These are phyloP conservation scores for Neolamprologus caudopunctatus DNA, from an alignment of 2,113 vertebrate species.

Conservation along the genomic window DNA sequence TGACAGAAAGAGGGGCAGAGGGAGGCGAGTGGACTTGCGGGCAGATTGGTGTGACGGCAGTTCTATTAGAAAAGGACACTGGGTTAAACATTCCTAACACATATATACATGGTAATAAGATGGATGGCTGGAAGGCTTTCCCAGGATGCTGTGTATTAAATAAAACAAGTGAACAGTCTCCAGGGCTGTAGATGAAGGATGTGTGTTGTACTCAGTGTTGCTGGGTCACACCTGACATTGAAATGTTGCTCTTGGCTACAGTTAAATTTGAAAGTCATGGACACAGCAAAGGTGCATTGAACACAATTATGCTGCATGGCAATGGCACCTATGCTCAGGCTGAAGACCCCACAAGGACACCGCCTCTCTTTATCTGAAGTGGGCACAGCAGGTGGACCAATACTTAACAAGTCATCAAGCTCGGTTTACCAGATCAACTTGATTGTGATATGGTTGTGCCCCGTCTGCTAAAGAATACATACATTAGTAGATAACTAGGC, in stretches of 20 bases:
- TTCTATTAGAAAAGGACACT: background rate
- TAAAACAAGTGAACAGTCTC: background rate
- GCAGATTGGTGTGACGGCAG: background rate
- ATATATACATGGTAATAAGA: background rate
- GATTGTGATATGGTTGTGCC: background rate
- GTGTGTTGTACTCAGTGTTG: background rate
- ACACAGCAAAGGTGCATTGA: background rate
- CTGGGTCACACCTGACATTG: background rate
- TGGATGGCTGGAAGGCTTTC: background rate
- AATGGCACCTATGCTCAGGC: background rate
- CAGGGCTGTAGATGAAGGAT: background rate
- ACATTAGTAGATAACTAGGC: background rate
- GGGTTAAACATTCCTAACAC: background rate
- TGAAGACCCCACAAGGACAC: background rate
- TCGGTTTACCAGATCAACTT: background rate
- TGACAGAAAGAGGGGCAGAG: slow-evolving; percentile 14
- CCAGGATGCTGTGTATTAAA: background rate
- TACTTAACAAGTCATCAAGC: background rate
- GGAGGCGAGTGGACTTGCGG: background rate
- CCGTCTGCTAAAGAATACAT: background rate
- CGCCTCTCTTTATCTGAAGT: background rate
- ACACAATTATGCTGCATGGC: background rate
- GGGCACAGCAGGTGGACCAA: background rate
- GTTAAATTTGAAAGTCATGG: background rate
- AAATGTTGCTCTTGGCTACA: background rate